A percentile compares a stretch with the other conserved stretches of the same genome.
Conservation (phyloP, 64 coral and sea anemone species). For the Stichodactyla helianthus region DNA sequence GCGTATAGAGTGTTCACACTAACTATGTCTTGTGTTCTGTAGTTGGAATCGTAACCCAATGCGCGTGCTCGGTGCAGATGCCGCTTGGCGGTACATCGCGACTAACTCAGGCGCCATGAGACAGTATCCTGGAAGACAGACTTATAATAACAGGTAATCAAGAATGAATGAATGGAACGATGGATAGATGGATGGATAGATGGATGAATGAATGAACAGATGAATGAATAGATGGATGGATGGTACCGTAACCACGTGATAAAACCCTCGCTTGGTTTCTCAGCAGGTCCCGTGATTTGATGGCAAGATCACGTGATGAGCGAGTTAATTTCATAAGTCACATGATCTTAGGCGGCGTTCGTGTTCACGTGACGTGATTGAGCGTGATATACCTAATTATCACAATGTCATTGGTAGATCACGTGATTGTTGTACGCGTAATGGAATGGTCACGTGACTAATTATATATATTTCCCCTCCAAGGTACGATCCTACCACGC, state of each 20-base stretch:
- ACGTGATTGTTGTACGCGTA: not conserved
- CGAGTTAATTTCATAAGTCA: no score
- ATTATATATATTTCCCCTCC: not conserved
- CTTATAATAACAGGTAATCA: constrained; percentile 80
- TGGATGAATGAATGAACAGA: no score
- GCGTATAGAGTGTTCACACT: not conserved
- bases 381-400: no score
- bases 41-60: constrained; percentile 89
- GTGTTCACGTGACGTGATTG: no score
- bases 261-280: not conserved
- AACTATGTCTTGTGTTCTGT: not conserved
- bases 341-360: no score
- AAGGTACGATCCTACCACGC: constrained; percentile 76
- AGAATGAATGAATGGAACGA: no score
- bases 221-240: no score
- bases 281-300: not conserved
- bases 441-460: not conserved
- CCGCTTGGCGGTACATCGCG: constrained; percentile 82
- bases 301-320: no score
- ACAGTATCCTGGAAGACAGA: constrained; percentile 81
- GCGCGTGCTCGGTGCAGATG: constrained; percentile 67
- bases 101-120: constrained; percentile 88
- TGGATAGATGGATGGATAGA: no score
- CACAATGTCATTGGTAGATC: no score
- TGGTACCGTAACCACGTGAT: no score